These are phyloP conservation scores for Mythimna loreyi DNA, from an alignment of 2,888 invertebrate genomes.

Conservation along the genomic window DNA sequence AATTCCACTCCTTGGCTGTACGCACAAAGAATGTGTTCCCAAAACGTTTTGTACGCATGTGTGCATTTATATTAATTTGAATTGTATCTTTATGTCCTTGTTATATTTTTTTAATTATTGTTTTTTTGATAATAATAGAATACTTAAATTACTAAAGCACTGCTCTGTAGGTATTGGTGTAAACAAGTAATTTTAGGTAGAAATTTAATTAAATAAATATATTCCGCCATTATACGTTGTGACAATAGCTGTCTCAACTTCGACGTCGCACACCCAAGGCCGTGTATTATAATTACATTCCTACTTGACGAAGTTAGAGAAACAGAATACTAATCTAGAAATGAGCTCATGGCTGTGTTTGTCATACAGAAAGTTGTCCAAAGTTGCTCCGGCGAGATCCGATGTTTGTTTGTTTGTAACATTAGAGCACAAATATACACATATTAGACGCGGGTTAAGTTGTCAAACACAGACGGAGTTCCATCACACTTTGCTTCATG, in stretches of 20 bases:
- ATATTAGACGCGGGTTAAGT: slow-evolving; percentile 25
- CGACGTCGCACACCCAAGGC: not conserved
- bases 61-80: too few relatives aligned
- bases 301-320: not conserved
- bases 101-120: too few relatives aligned
- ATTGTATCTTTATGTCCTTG: too few relatives aligned
- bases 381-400: slow-evolving; percentile 23
- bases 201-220: not conserved
- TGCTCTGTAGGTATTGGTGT: too few relatives aligned
- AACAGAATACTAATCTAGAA: slow-evolving; percentile 26
- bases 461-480: slow-evolving; percentile 1
- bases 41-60: too few relatives aligned
- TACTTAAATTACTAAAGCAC: too few relatives aligned
- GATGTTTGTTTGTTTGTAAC: slow-evolving; percentile 43
- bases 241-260: not conserved
- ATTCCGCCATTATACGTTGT: not conserved
- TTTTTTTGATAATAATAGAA: too few relatives aligned
- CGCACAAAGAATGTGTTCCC: too few relatives aligned
- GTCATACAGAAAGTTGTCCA: slow-evolving; percentile 27
- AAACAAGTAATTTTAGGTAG: too few relatives aligned
- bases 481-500: slow-evolving; percentile 15
- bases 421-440: slow-evolving; percentile 43
- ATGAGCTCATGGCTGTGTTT: slow-evolving; percentile 30
- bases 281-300: not conserved
- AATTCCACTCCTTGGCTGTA: too few relatives aligned